Base-by-base conservation (phyloP, 2,888 invertebrate species). In the Morpho achilles region DNA sequence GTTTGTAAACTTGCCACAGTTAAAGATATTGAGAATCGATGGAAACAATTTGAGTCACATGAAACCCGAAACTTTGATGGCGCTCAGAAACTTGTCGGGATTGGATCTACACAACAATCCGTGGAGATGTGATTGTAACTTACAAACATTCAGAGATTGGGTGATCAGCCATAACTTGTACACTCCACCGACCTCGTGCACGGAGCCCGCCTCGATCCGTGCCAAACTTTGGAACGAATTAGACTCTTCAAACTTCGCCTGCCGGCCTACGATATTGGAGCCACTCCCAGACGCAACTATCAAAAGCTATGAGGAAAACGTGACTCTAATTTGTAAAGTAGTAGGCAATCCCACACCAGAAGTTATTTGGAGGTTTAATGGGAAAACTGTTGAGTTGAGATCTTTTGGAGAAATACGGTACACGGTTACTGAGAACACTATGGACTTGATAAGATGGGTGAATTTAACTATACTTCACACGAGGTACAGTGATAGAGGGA, bases 51-150 rank as follows among this genome's bases (percentile, higher is more conserved):
- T 98, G 61, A 94, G 92, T 51, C 92, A 92, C 56, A 89, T 97
- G 75, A 92, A 92, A 63, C 91, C 93, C 44, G 93, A 94, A 72
- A 93, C 94, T 64, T 94, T 96, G 69, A 91, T 93, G 70, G 92
- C 92, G 16, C 83, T 97, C 50, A 89, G 92, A 50, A 94, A 94
- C 74, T 87, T 97, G 59, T 93, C 93, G 39, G 95, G 95, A 57
- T 83, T 98, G 45, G 95, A 94, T 69, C 86, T 97, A 48, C 94
- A 94, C 70, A 94, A 94, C 67, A 98, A 98, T 79, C 95, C 95
- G 0, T 98, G 97, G 97, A 92, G 95, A 60, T 98, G 98, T 79
- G 96, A 97, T 73, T 98, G 98, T 78, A 93, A 95, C 68, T 85
- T 98, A 65, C 94, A 95, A 74, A 91, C 93, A 53, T 96, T 97